Base-by-base conservation (phyloP, 2,888 invertebrate species). In the Thelaira solivaga region DNA sequence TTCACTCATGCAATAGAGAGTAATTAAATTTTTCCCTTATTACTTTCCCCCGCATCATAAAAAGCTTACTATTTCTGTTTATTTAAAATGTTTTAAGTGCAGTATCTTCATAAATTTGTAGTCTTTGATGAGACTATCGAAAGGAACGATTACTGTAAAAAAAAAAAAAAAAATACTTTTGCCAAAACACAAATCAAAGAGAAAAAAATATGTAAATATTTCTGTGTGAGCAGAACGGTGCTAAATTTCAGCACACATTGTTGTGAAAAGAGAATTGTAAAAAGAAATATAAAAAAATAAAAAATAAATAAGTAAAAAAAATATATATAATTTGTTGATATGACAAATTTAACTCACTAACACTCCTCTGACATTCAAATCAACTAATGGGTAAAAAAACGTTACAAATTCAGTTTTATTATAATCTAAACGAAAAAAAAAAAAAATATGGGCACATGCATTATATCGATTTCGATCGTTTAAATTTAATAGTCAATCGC, bases 121-220 rank as follows among this genome's bases (percentile, higher is more conserved):
- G n/a, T n/a, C n/a, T n/a, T n/a, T n/a, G n/a, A n/a, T 74, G 68
- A 74, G 74, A 64, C 73, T 53, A 45, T 39, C 43, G 57, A 59
- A 67, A 74, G 16, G 67, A 51, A 51, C 31, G 34, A 31, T 29
- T 47, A 55, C 26, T 59, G 36, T 53, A 59, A 41, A 45, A 47
- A 29, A 6, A 36, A 47, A 47, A 34, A 29, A 36, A 26, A 47
- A 49, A 69, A 10, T 36, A 36, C 45, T 57, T n/a, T 57, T 55
- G 45, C 55, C 57, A 68, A 57, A 39, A 39, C 31, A 39, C 18
- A 57, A 41, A n/a, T n/a, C 10, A 45, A 49, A 41, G 2, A 20
- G 34, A 45, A 31, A 16, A 65, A 55, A 45, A 10, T 16, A 26
- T 26, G 3, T 39, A 39, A n/a, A 13, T 22, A 36, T 18, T n/a